Conservation (phyloP, 2,113 vertebrate species). For the Leucoraja erinaceus region DNA sequence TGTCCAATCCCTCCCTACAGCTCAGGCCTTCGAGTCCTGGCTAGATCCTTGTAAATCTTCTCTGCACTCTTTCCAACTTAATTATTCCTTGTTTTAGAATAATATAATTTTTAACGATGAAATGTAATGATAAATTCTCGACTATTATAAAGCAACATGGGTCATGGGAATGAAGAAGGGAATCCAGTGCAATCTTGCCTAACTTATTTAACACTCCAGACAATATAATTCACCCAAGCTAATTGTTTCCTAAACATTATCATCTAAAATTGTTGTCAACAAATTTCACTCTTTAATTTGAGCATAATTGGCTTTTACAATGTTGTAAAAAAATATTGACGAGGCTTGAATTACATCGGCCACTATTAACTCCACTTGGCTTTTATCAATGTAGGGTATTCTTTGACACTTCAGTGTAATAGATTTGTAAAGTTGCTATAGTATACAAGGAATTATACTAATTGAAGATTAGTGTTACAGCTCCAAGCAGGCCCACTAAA, state of each 20-base stretch:
- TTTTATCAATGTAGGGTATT: conserved; percentile 68
- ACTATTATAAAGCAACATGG: background rate
- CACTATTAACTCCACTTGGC: conserved; percentile 46
- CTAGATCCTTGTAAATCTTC: too few relatives aligned
- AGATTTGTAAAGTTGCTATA: conserved; percentile 59
- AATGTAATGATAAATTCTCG: background rate
- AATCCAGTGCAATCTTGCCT: background rate
- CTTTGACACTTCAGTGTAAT: conserved; percentile 61
- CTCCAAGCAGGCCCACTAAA: conserved; percentile 59
- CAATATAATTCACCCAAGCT: conserved; percentile 37
- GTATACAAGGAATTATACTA: conserved; percentile 47
- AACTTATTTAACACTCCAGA: conserved; percentile 24
- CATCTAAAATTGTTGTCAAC: conserved; percentile 54
- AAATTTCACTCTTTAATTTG: conserved; percentile 57
- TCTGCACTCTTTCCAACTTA: too few relatives aligned
- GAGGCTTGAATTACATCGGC: conserved; percentile 50
- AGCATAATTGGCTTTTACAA: conserved; percentile 64
- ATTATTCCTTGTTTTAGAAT: background rate
- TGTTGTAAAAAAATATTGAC: conserved; percentile 61
- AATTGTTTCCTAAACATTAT: conserved; percentile 60
- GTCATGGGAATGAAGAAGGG: background rate
- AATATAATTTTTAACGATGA: background rate
- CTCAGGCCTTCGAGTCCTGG: too few relatives aligned
- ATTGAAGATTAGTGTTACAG: conserved; percentile 60
- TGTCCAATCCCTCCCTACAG: too few relatives aligned